Evolutionary conservation across 2,113 vertebrate species (phyloP), one percentile per base, ranked within the genome.

Genomic region (Poecile atricapillus): DNA sequence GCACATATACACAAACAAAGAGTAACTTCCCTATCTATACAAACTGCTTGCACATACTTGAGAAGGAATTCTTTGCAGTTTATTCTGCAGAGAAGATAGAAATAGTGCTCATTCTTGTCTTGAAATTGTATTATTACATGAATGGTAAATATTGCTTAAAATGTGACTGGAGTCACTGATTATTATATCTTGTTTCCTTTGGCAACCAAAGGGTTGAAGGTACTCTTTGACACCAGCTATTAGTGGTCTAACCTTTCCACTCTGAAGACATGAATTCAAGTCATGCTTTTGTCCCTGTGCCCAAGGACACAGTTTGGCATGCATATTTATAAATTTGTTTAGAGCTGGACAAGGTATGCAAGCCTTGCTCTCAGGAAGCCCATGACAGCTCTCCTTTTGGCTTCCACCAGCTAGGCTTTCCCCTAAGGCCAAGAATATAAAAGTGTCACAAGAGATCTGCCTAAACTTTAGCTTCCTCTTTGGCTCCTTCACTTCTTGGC

Each of bases 391-490:
- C 50, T 95, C 81, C 53, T 79, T 94, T 71, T 80, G 83, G 43
- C 35, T 95, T 96, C 83, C 30, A 52, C 50, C 43, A 47, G 25
- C 35, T 28, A 65, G 81, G 31, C n/a, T 93, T 85, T 76, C 21
- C 52, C 49, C 62, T 82, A 69, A 80, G 53, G 43, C 28, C 3
- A 4, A 81, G 44, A 76, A 76, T 33, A 89, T 39, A 91, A 83
- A 94, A 91, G 33, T 27, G 44, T 46, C 78, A 65, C 81, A 85
- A 87, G 65, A 91, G 41, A 69, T 73, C 77, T 94, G 60, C 37
- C 62, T 82, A 84, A 94, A 89, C 21, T 79, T 95, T 15, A 87
- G 77, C 81, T 94, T 93, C 89, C 65, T 77, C 62, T 95, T 95
- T 95, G 94, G 78, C 67, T 91, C 78, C 1, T 1, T 70, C 2